Base-by-base conservation (phyloP, 92 coral and sea anemone genomes). In the Epizoanthus scotinus region DNA sequence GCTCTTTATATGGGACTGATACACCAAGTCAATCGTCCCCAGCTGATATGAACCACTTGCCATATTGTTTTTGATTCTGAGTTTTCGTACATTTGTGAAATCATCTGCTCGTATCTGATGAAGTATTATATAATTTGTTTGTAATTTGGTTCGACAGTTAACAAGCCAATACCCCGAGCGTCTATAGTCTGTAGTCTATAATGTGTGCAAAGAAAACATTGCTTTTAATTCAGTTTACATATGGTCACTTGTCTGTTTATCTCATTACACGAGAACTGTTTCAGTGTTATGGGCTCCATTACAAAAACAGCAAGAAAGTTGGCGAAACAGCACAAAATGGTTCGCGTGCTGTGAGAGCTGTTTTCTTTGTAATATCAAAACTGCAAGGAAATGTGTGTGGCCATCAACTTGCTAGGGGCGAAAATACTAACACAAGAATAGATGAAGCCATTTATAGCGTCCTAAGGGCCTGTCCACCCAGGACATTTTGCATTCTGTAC, bases 191-290 rank as follows among this genome's bases (percentile, higher is more conserved):
- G 28, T 34, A 28, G 31, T 59, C 81, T 59, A 75, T 75, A 57
- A 68, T 54, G 81, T 75, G 81, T 10, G 81, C 81, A 75, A 75
- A 75, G 81, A 75, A 75, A 75, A 75, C 81, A 75, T 75, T 75
- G 81, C 38, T 75, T 63, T 58, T 75, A 59, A 75, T 75, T 58
- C 81, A 75, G 81, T 75, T 75, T 75, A 75, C 81, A 75, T 75
- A 75, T 75, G 81, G 38, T 22, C 38, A 75, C 81, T 75, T 75
- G 67, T 59, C 81, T 75, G 81, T 75, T 75, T 75, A 75, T 75
- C 69, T 75, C 81, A 75, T 75, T 75, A 75, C 81, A 75, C 68
- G 68, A 57, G 66, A 20, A 67, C 67, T 75, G 81, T 75, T 59
- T 75, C 52, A 75, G 81, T 75, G 27, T 75, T 63, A 59, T 36